Base-by-base conservation (phyloP, 2,113 vertebrate species). In the Arenaria interpres region DNA sequence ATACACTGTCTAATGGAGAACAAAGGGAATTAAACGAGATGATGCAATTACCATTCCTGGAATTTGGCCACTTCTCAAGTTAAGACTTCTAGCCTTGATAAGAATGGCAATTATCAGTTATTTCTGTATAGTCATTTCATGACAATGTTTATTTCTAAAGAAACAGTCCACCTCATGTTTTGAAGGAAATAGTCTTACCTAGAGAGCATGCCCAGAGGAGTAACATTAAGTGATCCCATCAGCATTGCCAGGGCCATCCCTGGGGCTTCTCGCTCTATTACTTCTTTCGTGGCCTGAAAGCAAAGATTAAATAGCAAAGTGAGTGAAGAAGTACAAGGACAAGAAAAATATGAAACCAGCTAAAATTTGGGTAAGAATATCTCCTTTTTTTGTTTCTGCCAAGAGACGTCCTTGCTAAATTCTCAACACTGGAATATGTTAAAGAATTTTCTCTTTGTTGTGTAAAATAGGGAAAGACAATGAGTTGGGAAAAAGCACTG, bases 171-270 rank as follows among this genome's bases (percentile, higher is more conserved):
- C 39, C 85, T 78, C 69, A 7, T 25, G 92, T 76, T 85, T 84
- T 66, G 51, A 95, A 96, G 81, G 81, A 94, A 96, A 88, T 23
- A 90, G 89, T 78, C 96, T 99, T 98, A 99, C 99, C 99, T 99
- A 98, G 99, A 99, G 81, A 99, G 98, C 99, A 99, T 99, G 97
- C 99, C 99, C 75, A 99, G 98, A 78, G 99, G 99, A 89, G 99
- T 99, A 93, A 99, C 99, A 96, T 99, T 99, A 96, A 99, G 99
- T 28, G 99, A 99, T 97, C 99, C 99, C 99, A 99, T 99, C 97
- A 99, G 98, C 99, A 99, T 99, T 92, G 99, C 99, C 95, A 99
- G 98, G 90, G 99, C 99, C 99, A 99, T 99, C 46, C 99, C 99
- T 74, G 99, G 99, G 41, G 99, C 99, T 98, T 99, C 99, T 89